Conservation (phyloP, 2,797 vertebrate species). For the Lepus townsendii region DNA sequence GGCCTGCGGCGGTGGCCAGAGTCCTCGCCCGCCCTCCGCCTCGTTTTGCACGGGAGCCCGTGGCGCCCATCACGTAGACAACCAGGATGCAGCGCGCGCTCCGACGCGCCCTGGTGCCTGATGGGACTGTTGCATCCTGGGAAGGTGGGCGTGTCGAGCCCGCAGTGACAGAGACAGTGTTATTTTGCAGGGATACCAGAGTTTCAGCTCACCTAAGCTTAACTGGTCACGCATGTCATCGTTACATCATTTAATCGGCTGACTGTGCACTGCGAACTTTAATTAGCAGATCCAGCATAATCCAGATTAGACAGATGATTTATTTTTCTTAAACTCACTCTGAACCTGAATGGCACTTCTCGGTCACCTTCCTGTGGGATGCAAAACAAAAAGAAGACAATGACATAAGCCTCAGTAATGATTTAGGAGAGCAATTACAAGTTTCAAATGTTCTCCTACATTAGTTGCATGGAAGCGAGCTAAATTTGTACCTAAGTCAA, state of each 20-base stretch:
- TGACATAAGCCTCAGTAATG: slow-evolving; percentile 80
- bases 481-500: slow-evolving; percentile 39
- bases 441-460: slow-evolving; percentile 61
- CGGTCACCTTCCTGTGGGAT: slow-evolving; percentile 58
- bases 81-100: no score
- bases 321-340: slow-evolving; percentile 78
- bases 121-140: no score
- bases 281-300: slow-evolving; percentile 49
- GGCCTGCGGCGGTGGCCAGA: no score
- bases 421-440: slow-evolving; percentile 79
- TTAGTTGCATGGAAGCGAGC: slow-evolving; percentile 38
- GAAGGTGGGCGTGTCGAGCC: no score
- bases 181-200: no score
- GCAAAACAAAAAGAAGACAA: slow-evolving; percentile 56
- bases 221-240: neutral
- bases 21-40: no score
- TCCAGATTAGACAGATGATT: slow-evolving; percentile 77
- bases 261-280: slow-evolving; percentile 5
- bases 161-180: no score
- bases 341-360: slow-evolving; percentile 71
- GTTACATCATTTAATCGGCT: slow-evolving; percentile 1
- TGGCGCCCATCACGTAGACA: no score
- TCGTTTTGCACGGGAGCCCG: no score
- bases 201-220: no score
- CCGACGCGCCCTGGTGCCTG: no score